Percentiles rank a stretch among this genome's conserved stretches.
phyloP scores from a whole-genome alignment of 2,113 vertebrate genomes.

The Periophthalmodon schlosseri region DNA sequence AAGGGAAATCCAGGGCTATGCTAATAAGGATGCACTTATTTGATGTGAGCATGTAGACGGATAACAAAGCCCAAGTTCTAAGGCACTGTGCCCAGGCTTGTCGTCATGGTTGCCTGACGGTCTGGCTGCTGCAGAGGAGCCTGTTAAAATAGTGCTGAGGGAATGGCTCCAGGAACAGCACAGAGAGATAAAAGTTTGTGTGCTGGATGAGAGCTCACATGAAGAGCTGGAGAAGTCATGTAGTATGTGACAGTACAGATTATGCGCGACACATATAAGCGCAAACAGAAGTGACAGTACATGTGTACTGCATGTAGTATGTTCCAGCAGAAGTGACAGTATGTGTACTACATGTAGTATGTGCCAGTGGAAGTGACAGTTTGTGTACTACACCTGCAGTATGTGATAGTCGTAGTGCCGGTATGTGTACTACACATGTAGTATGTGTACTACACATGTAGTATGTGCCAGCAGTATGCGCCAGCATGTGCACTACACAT shows the following conservation, averaged over 20 bases:
- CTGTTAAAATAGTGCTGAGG: constrained; percentile 29
- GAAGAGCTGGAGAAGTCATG: background rate
- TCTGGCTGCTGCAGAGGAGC: constrained; percentile 63
- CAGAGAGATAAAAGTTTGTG: constrained; percentile 15
- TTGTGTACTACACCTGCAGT: too few species aligned
- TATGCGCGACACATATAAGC: too few species aligned
- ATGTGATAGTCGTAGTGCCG: too few species aligned
- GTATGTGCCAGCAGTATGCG: too few species aligned
- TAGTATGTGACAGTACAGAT: background rate
- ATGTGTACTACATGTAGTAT: too few species aligned
- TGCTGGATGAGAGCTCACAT: constrained; percentile 6
- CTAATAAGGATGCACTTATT: constrained; percentile 30
- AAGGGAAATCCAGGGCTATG: constrained; percentile 16
- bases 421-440: too few species aligned
- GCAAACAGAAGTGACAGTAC: too few species aligned
- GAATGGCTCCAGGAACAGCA: constrained; percentile 29
- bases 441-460: too few species aligned
- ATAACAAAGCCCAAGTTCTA: constrained; percentile 61
- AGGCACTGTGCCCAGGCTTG: constrained; percentile 71
- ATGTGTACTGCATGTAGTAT: too few species aligned
- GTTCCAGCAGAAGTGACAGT: too few species aligned
- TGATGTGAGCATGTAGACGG: constrained; percentile 24
- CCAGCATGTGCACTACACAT: too few species aligned
- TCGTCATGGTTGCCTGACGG: constrained; percentile 70
- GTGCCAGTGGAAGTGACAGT: too few species aligned